Evolutionary conservation across 2,888 invertebrate species (phyloP), one percentile per base, ranked within the genome.

Genomic region (Drosophila greeni): DNA sequence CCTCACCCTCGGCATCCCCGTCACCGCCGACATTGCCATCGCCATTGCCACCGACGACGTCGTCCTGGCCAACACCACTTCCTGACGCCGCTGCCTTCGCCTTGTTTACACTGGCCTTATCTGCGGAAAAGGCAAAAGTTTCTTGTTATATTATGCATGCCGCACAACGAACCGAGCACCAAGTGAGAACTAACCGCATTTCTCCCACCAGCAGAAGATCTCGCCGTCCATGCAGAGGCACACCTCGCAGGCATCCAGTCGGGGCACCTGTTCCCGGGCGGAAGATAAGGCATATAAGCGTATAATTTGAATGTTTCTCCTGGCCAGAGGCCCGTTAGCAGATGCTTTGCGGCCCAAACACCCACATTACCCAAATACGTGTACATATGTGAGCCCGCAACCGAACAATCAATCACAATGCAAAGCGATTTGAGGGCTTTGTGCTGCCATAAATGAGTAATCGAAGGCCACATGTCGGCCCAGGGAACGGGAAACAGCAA

Each of bases 191-290:
- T 87, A 86, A 88, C 91, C 91, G 83, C 92, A 92, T 83, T 91
- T 91, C 84, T 92, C 91, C 92, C 92, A 92, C 92, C 92, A 92
- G 86, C 92, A 92, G 84, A 92, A 92, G 89, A 92, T 91, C 84
- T 92, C 92, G 8, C 92, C 92, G 76, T 92, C 92, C 77, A 92
- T 89, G 83, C 92, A 92, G 42, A 92, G 87, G 82, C 92, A 92
- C 74, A 92, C 91, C 85, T 92, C 92, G 82, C 92, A 92, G 29
- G 90, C 91, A 86, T 92, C 92, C 49, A 87, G 86, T 60, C 92
- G 89, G 73, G 91, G 90, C 73, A 92, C 91, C 92, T 92, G 90
- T 31, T 89, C 90, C 73, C 73, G 70, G 66, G 48, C 31, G 42
- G 16, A 34, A 52, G 55, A 68, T 62, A 74, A 55, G 66, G 66